Evolutionary conservation across 2,797 vertebrate species (phyloP).

Genomic region (Vultur gryphus): DNA sequence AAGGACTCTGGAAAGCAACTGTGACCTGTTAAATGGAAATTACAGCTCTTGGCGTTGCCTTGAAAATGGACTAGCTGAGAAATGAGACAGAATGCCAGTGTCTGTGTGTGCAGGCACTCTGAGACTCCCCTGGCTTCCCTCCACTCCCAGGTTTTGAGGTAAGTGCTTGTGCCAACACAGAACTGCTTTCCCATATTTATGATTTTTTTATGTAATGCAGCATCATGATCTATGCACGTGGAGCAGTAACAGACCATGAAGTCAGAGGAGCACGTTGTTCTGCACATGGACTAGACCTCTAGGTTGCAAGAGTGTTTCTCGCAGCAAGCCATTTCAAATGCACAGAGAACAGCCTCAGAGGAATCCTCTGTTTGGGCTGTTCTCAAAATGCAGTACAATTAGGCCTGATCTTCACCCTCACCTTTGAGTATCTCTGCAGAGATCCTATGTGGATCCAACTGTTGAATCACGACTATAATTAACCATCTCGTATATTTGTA

Average conservation of each 20-base stretch:
- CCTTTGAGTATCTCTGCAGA: not conserved
- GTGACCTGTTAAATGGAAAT: not conserved
- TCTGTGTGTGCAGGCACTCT: not conserved
- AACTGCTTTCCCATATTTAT: not conserved
- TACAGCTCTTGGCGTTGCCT: not conserved
- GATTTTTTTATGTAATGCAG: not conserved
- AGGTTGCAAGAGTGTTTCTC: not conserved
- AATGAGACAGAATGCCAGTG: not conserved
- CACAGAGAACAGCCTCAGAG: not conserved
- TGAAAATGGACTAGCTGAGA: not conserved
- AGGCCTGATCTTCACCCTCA: not conserved
- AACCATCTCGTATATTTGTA: not conserved
- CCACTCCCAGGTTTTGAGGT: not conserved
- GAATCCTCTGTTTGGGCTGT: not conserved
- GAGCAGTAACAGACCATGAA: not conserved
- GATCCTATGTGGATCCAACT: not conserved
- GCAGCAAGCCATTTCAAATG: not conserved
- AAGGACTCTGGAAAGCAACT: not conserved
- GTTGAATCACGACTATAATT: not conserved
- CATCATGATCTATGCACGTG: not conserved
- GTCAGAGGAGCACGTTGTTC: not conserved
- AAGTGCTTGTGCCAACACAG: not conserved
- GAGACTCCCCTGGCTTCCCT: not conserved
- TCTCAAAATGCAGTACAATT: not conserved
- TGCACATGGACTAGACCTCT: not conserved